A percentile compares a stretch with the other conserved stretches of the same genome.
Evolutionary conservation across 2,113 vertebrate species (phyloP).

Genomic region (Hoplias malabaricus): DNA sequence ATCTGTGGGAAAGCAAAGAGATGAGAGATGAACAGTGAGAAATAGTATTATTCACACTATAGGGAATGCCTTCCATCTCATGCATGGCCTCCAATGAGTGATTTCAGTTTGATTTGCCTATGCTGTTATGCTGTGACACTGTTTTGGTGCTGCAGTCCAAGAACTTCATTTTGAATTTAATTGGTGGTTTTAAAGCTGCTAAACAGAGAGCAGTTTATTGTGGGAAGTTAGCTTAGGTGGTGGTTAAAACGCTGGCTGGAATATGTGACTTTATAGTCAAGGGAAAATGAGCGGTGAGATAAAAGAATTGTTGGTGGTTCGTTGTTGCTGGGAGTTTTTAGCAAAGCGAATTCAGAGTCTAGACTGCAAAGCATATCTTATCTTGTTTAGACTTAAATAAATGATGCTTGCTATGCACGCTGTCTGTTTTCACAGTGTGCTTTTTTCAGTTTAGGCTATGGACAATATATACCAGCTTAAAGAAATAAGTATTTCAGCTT

Average conservation of each 20-base stretch:
- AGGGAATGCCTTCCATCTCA: constrained; percentile 6
- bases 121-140: constrained; percentile 38
- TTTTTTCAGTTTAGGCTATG: background rate
- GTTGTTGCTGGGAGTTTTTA: constrained; percentile 7
- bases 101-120: constrained; percentile 44
- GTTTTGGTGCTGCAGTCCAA: constrained; percentile 35
- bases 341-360: constrained; percentile 37
- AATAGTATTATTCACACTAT: background rate
- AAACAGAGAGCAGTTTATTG: constrained; percentile 51
- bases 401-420: constrained; percentile 5
- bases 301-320: constrained; percentile 13
- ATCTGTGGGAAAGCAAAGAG: background rate
- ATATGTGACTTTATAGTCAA: constrained; percentile 50
- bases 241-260: constrained; percentile 39
- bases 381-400: constrained; percentile 33
- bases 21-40: background rate
- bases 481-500: background rate
- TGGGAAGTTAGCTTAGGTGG: constrained; percentile 39
- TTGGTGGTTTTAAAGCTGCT: constrained; percentile 30
- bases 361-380: constrained; percentile 41
- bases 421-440: constrained; percentile 6
- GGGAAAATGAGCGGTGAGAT: constrained; percentile 43
- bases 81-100: constrained; percentile 8
- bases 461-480: background rate
- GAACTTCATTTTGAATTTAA: constrained; percentile 49